Percentiles rank a stretch among this genome's conserved stretches.
These are phyloP conservation scores for Manis crassicaudata DNA, from an alignment of 2,797 vertebrate species.

Conservation along the genomic window DNA sequence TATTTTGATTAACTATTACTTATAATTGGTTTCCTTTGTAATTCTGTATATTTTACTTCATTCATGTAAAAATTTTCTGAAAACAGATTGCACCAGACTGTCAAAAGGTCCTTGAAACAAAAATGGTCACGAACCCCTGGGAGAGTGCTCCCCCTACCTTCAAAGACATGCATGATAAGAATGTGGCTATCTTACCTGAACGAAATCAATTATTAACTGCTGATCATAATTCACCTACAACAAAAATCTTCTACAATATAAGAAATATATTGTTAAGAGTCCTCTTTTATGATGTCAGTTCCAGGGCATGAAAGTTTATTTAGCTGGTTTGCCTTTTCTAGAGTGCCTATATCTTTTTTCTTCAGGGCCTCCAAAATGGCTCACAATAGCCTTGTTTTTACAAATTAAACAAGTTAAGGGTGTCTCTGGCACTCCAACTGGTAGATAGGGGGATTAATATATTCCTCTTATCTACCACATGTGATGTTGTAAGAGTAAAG, in stretches of 20 bases:
- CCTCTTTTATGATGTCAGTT: not conserved
- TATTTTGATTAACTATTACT: not conserved
- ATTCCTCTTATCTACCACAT: not conserved
- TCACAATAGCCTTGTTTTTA: not conserved
- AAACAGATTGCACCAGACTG: not conserved
- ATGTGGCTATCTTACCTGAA: not conserved
- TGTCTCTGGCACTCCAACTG: not conserved
- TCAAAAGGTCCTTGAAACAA: not conserved
- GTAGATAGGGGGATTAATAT: not conserved
- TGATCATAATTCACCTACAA: not conserved
- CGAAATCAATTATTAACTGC: not conserved
- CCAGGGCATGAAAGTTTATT: not conserved
- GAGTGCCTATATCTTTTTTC: not conserved
- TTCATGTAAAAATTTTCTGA: not conserved
- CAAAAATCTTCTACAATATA: not conserved
- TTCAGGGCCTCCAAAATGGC: not conserved
- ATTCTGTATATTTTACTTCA: not conserved
- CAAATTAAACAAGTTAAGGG: not conserved
- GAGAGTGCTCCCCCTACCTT: not conserved
- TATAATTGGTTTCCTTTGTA: not conserved
- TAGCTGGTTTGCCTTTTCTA: not conserved
- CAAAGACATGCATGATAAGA: not conserved
- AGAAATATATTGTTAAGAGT: not conserved
- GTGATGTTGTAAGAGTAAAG: not conserved
- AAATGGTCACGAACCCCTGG: not conserved